These are phyloP conservation scores for Falcaria lacertinaria DNA, from an alignment of 2,888 invertebrate species.

Conservation along the genomic window DNA sequence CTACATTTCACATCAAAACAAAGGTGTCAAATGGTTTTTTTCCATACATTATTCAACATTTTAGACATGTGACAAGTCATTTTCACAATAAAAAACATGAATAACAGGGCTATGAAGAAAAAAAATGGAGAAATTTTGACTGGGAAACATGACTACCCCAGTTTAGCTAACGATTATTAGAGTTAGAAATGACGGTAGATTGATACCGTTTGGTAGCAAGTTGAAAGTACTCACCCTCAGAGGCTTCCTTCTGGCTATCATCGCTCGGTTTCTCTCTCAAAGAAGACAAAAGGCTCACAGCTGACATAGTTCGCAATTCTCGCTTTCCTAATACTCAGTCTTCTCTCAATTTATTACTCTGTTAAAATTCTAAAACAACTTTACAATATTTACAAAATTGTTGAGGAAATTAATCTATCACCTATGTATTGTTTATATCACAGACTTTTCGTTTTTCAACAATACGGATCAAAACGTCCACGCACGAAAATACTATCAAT, in stretches of 20 bases:
- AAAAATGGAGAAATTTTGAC: not conserved
- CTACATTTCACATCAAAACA: not conserved
- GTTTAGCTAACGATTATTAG: not conserved
- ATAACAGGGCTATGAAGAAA: no score
- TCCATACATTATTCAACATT: no score
- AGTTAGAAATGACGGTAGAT: not conserved
- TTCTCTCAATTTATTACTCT: constrained; percentile 74
- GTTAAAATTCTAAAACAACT: constrained; percentile 74
- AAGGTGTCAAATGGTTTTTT: not conserved
- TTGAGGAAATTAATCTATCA: constrained; percentile 75
- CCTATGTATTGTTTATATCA: constrained; percentile 81
- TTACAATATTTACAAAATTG: constrained; percentile 77
- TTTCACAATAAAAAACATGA: no score
- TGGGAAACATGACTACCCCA: not conserved
- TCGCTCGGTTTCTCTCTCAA: constrained; percentile 73
- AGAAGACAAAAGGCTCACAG: constrained; percentile 74
- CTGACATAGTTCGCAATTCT: constrained; percentile 74
- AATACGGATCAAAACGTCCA: constrained; percentile 80
- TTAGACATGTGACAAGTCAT: no score
- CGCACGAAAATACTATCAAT: constrained; percentile 78
- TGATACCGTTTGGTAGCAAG: not conserved
- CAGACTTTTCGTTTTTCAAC: constrained; percentile 82
- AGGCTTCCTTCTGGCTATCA: constrained; percentile 65
- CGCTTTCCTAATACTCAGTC: constrained; percentile 72
- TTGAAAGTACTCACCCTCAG: constrained; percentile 53